These are phyloP conservation scores for Allobates femoralis DNA, from an alignment of 2,797 vertebrate species.

Conservation along the genomic window DNA sequence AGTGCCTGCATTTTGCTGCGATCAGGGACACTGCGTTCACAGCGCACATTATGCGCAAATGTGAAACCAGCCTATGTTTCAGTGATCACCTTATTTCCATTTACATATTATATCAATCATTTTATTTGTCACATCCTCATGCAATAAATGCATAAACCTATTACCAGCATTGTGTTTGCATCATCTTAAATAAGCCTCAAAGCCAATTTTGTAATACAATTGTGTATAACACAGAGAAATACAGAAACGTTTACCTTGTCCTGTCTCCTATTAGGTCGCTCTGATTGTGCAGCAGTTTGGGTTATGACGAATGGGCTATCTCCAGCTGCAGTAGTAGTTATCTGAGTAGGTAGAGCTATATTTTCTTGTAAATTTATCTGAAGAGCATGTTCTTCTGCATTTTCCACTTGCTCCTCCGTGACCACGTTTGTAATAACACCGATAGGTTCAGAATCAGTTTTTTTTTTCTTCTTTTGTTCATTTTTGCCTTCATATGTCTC, in stretches of 20 bases:
- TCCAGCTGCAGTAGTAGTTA: neutral
- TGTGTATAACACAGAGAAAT: neutral
- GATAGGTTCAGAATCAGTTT: constrained; percentile 17
- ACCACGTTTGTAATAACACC: constrained; percentile 52
- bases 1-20: no score
- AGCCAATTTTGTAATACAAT: neutral
- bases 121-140: neutral
- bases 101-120: neutral
- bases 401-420: constrained; percentile 29
- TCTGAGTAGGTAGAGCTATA: neutral
- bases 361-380: neutral
- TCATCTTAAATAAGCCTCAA: no score
- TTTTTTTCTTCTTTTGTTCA: constrained; percentile 51
- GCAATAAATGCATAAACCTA: neutral
- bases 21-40: no score
- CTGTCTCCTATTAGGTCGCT: constrained; percentile 19
- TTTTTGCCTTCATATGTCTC: constrained; percentile 28
- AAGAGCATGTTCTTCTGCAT: neutral
- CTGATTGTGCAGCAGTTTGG: neutral
- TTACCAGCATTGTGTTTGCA: neutral
- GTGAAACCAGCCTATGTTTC: no score
- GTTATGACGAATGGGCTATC: neutral
- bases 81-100: neutral
- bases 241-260: constrained; percentile 41
- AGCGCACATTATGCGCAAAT: no score